A percentile compares a stretch with the other conserved stretches of the same genome.
These are phyloP conservation scores for Ameiurus melas DNA, from an alignment of 2,113 vertebrate genomes.

Conservation along the genomic window DNA sequence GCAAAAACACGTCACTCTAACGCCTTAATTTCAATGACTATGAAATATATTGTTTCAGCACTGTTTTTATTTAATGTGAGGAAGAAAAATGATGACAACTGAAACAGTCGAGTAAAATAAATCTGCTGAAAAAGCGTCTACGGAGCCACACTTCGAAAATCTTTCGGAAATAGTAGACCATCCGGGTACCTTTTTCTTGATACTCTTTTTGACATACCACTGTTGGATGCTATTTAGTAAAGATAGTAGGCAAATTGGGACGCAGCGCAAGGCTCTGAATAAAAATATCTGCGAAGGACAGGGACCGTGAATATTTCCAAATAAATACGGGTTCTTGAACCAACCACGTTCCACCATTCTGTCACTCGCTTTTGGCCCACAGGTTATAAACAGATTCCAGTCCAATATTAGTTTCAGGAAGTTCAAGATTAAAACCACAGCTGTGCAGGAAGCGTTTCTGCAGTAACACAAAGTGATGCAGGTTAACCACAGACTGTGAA, in stretches of 20 bases:
- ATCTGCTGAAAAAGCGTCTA: neutral
- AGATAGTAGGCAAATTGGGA: too few species aligned
- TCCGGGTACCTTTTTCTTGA: too few species aligned
- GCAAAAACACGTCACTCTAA: neutral
- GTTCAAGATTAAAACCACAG: slow-evolving; percentile 49
- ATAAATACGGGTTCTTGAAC: neutral
- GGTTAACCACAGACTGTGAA: neutral
- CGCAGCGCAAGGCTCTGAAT: neutral
- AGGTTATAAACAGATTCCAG: neutral
- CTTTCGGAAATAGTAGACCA: too few species aligned
- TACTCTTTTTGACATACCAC: too few species aligned
- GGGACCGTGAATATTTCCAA: neutral
- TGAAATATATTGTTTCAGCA: neutral
- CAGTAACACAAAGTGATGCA: slow-evolving; percentile 27
- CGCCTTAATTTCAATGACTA: too few species aligned
- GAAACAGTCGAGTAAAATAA: neutral
- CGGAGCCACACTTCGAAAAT: too few species aligned
- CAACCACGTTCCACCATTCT: neutral
- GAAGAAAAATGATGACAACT: neutral
- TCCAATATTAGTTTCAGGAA: slow-evolving; percentile 25
- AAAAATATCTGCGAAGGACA: neutral
- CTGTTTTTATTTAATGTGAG: neutral
- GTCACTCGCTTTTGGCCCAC: neutral
- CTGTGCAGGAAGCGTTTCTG: slow-evolving; percentile 54
- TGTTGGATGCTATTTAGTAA: too few species aligned